Base-by-base conservation (phyloP, 2,888 invertebrate genomes). In the Alcis repandata region DNA sequence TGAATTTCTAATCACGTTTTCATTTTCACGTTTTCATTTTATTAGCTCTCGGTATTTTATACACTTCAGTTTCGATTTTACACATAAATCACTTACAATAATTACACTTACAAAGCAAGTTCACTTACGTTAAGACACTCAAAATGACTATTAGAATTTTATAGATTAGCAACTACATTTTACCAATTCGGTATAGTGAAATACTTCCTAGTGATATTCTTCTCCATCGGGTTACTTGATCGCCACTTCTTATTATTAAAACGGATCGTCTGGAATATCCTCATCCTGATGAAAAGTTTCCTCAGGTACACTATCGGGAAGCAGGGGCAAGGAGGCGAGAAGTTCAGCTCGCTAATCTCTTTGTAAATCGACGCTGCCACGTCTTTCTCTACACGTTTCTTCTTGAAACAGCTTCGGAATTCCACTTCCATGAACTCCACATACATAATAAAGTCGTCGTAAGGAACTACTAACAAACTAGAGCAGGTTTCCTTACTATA, bases 221-320 rank as follows among this genome's bases (percentile, higher is more conserved):
- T 66, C 27, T 52, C 33, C 13, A 40, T 52, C 0, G 33, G 9
- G 0, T 52, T 4, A n/a, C 15, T 32, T 0, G 38, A 4, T 0
- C 51, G 19, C 40, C 60, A 41, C n/a, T 57, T 60, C 15, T 60
- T 61, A 32, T 72, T 70, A 36, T 72, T 72, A 11, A 40, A 51
- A 17, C 70, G 70, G 13, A 72, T 49, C n/a, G 64, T 63, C 54
- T 69, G 67, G 52, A 64, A 70, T 45, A 72, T 70, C 33, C 70
- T 66, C 48, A 70, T 69, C 0, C 72, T 46, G 17, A 72, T 69
- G 56, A 72, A 72, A 11, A 72, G 67, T 48, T 66, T 68, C 58
- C 61, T 62, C 43, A 72, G 40, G 40, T 72, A 70, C 43, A 64
- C 72, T 40, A 64, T 64, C 17, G 72, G 72, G 60, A 72, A 72